A percentile compares a stretch with the other conserved stretches of the same genome.
Evolutionary conservation across 2,888 invertebrate genomes (phyloP).

Genomic region (Phytoseiulus persimilis): DNA sequence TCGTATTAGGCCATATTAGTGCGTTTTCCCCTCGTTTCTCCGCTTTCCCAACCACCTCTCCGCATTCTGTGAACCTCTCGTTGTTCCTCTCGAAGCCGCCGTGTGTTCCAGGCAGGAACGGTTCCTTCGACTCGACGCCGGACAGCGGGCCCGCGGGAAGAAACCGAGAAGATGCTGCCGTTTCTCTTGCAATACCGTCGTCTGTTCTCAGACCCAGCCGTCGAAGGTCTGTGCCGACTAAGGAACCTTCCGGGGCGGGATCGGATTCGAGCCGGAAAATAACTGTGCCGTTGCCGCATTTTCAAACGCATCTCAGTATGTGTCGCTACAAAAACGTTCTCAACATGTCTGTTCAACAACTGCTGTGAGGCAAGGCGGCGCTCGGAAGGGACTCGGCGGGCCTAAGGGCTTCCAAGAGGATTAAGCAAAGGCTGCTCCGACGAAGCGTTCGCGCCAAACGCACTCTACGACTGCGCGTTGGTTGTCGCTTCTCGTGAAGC

Average conservation of each 20-base stretch:
- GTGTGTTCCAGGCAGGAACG: background rate
- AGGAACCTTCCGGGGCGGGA: background rate
- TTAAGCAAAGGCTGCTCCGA: background rate
- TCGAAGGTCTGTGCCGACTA: background rate
- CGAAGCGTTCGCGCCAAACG: background rate
- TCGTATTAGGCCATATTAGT: slow-evolving; percentile 36
- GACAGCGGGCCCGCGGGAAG: background rate
- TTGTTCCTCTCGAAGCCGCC: background rate
- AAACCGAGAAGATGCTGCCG: background rate
- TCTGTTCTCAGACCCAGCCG: background rate
- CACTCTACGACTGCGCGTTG: background rate
- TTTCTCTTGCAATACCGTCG: background rate
- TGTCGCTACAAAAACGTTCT: background rate
- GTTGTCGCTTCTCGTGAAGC: background rate
- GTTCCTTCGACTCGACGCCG: background rate
- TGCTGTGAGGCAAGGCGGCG: background rate
- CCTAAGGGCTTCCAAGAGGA: background rate
- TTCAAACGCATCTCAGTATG: background rate
- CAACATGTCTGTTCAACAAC: background rate
- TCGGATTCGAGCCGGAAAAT: background rate
- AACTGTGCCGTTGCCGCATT: background rate
- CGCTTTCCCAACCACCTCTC: background rate
- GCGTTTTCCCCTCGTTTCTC: background rate
- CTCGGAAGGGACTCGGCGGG: background rate
- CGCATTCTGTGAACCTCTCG: background rate